A percentile compares a stretch with the other conserved stretches of the same genome.
Evolutionary conservation across 2,888 invertebrate species (phyloP).

Genomic region (Erpobdella octoculata): DNA sequence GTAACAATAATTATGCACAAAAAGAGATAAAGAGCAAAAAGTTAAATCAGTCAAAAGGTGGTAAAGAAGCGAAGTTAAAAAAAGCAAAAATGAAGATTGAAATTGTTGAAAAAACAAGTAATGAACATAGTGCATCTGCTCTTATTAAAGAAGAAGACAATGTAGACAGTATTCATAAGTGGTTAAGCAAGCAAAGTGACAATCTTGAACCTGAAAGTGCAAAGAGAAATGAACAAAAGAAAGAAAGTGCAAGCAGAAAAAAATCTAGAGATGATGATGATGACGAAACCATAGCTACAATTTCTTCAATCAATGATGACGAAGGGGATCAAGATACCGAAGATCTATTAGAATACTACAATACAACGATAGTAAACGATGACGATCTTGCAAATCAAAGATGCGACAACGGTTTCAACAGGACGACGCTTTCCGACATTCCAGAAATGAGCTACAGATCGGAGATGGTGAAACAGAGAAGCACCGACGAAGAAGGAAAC

Average conservation of each 20-base stretch:
- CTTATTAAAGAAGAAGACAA: no score
- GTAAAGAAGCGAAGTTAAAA: not conserved
- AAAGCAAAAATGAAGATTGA: not conserved
- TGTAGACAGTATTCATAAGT: not conserved
- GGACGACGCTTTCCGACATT: constrained; percentile 17
- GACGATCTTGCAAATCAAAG: not conserved
- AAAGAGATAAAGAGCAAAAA: not conserved
- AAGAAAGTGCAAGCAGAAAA: not conserved
- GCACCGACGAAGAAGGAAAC: not conserved
- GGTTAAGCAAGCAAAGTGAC: not conserved
- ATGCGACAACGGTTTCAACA: constrained; percentile 4
- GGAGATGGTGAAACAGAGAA: constrained; percentile 12
- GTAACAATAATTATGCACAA: not conserved
- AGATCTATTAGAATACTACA: constrained; percentile 2
- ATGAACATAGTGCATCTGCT: not conserved
- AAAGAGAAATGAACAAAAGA: not conserved
- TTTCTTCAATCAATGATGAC: not conserved
- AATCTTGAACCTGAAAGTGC: not conserved
- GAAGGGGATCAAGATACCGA: constrained; percentile 10
- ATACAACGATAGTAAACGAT: not conserved
- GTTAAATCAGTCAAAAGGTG: not conserved
- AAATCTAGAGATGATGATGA: not conserved
- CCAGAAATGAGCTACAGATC: constrained; percentile 24
- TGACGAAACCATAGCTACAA: not conserved
- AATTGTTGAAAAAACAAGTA: not conserved